Evolutionary conservation across 2,888 invertebrate species (phyloP), one percentile per base, ranked within the genome.

Genomic region (Drosophila dives): DNA sequence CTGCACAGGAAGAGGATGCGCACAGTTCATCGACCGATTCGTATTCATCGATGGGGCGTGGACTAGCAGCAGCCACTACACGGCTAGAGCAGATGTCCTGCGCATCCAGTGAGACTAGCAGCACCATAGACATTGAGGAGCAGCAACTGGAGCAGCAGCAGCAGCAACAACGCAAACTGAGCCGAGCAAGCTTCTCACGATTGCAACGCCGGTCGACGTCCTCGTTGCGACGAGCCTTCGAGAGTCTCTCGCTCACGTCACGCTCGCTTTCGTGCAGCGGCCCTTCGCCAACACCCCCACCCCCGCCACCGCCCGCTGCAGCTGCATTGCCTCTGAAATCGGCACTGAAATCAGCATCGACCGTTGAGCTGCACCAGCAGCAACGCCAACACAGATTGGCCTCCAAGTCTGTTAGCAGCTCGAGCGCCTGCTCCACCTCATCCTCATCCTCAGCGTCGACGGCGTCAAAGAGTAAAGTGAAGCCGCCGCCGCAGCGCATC

Each of bases 401-500:
- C 80, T 68, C 75, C 72, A 78, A 78, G 54, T 79, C 80, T 11
- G 26, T 38, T 50, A 75, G 60, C 76, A 68, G 65, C 63, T 72
- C 76, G 59, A 77, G 64, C 64, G 92, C 71, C 68, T 75, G 70
- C 65, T 77, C 70, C 55, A 77, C 72, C 48, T 64, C 76, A 29
- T 76, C 78, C 50, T 55, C 64, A 10, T 63, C 65, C 50, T 56
- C 72, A 20, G 26, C 74, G 5, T 10, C 74, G 2, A 8, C 78
- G 3, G 45, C 59, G 3, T 34, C 64, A 33, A 75, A 80, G 36
- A 83, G 86, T 71, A 80, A 79, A 61, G 86, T 76, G 65, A 92
- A 92, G 82, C 94, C 95, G 75, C 96, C 95, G 66, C 96, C 96
- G 2, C 96, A 96, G 91, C 94, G 96, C 82, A 97, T 97, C 74